phyloP scores from a whole-genome alignment of 2,113 vertebrate species.

The Sylvia atricapilla region DNA sequence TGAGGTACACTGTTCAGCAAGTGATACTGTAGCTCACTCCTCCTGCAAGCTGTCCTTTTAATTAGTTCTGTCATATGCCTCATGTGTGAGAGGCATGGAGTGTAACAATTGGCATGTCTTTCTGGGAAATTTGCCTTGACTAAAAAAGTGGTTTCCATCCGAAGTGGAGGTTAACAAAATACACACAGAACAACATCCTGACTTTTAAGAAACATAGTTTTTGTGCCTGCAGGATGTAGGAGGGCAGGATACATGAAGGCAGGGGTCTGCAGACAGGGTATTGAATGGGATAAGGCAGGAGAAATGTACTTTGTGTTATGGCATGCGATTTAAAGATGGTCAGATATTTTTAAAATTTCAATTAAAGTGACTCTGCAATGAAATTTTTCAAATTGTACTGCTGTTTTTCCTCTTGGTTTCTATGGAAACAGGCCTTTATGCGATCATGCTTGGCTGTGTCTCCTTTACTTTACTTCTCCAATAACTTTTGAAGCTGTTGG shows the following conservation, averaged over 20 bases:
- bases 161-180: neutral
- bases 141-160: neutral
- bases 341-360: conserved; percentile 50
- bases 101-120: neutral
- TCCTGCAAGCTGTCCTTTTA: neutral
- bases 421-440: conserved; percentile 54
- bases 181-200: neutral
- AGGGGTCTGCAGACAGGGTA: neutral
- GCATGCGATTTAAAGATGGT: neutral
- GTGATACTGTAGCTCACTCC: neutral
- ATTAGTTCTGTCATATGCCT: neutral
- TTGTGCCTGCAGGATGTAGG: neutral
- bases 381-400: conserved; percentile 37
- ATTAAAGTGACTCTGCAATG: conserved; percentile 7
- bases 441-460: conserved; percentile 22
- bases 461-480: conserved; percentile 37
- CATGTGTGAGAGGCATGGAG: neutral
- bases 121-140: neutral
- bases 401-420: conserved; percentile 53
- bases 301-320: neutral
- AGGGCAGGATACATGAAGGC: neutral
- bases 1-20: neutral
- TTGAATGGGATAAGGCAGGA: neutral
- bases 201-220: neutral
- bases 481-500: conserved; percentile 56